Evolutionary conservation across 2,113 vertebrate species (phyloP).

Genomic region (Calyptommatus sinebrachiatus): DNA sequence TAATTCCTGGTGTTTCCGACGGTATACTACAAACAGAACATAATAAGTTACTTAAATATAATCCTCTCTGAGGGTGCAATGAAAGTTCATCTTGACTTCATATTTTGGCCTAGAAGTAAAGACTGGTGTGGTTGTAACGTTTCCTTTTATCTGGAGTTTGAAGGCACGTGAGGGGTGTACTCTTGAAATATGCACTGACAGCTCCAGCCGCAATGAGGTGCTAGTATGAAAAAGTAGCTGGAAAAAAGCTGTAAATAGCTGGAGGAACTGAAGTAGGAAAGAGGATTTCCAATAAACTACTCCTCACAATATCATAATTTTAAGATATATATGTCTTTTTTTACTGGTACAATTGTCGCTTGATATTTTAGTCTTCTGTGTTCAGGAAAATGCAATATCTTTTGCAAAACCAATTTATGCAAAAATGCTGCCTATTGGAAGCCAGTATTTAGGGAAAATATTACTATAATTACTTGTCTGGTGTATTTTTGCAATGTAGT

Average conservation of each 20-base stretch:
- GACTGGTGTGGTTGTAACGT: background rate
- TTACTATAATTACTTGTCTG: too few relatives aligned
- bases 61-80: background rate
- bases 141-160: background rate
- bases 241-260: background rate
- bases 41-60: background rate
- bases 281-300: background rate
- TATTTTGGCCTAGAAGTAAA: conserved; percentile 17
- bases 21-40: conserved; percentile 80
- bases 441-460: too few relatives aligned
- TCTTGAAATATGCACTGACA: background rate
- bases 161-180: background rate
- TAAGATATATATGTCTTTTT: too few relatives aligned
- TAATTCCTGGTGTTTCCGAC: conserved; percentile 95
- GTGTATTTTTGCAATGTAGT: too few relatives aligned
- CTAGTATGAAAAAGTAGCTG: too few relatives aligned
- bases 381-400: too few relatives aligned
- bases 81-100: conserved; percentile 10
- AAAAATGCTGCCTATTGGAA: too few relatives aligned
- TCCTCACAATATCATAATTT: too few relatives aligned
- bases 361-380: too few relatives aligned
- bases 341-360: too few relatives aligned
- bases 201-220: background rate
- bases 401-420: too few relatives aligned
- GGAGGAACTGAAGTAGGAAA: background rate